A percentile compares a stretch with the other conserved stretches of the same genome.
Evolutionary conservation across 2,113 vertebrate species (phyloP).

Genomic region (Bagarius yarrelli): DNA sequence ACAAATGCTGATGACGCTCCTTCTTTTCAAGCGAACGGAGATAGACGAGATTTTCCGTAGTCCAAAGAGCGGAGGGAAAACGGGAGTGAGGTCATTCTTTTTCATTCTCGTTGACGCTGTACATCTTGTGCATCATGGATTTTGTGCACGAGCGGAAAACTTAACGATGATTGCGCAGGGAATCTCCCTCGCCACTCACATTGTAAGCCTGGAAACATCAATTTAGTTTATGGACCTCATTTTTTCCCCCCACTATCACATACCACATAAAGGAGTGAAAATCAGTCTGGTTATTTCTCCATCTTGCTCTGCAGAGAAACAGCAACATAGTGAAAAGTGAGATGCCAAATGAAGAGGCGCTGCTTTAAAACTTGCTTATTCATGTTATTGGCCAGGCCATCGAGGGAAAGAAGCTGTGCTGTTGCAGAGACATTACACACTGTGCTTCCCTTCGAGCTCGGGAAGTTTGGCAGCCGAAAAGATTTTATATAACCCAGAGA

Average conservation of each 20-base stretch:
- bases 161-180: background rate
- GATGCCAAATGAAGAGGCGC: background rate
- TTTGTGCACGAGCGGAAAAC: constrained; percentile 9
- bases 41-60: constrained; percentile 9
- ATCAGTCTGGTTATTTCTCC: background rate
- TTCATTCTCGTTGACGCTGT: background rate
- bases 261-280: background rate
- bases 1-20: background rate
- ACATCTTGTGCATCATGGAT: background rate
- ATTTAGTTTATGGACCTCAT: background rate
- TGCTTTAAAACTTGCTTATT: constrained; percentile 25
- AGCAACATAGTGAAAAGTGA: background rate
- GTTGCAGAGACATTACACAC: background rate
- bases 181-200: background rate
- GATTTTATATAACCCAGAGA: background rate
- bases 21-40: background rate
- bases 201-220: background rate
- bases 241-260: background rate
- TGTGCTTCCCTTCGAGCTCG: background rate
- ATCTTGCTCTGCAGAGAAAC: background rate
- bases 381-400: constrained; percentile 13
- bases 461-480: background rate
- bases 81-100: constrained; percentile 8
- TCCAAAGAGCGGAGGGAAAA: background rate
- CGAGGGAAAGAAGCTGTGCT: background rate